Base-by-base conservation (phyloP, 2,113 vertebrate genomes). In the Hydrochoerus hydrochaeris region DNA sequence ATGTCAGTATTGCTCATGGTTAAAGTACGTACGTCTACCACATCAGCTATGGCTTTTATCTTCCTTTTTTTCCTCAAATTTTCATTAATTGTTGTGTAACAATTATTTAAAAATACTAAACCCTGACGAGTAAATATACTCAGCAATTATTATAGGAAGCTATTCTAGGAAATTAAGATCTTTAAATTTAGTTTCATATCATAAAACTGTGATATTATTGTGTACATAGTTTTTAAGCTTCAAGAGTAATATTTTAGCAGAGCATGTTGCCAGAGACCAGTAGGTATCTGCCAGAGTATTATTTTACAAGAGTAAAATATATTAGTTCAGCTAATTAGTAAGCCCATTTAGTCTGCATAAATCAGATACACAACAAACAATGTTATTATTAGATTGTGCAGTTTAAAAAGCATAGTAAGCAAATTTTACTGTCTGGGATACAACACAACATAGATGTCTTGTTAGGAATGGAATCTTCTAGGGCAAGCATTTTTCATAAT, bases 61-160 rank as follows among this genome's bases (percentile, higher is more conserved):
- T 28, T 26, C n/a, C 49, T 83, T 82, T 86, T 58, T 52, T 28
- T 88, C 24, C 5, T 67, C 11, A 93, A 32, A 49, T 49, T 85
- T 96, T 95, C 14, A 28, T 60, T 92, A 91, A 81, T 46, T 91
- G 92, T 92, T 92, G 63, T 91, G 3, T 92, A 58, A 58, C 57
- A 93, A 88, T 49, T 11, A 7, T 54, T 57, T 24, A 13, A 96
- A 78, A 77, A 54, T 58, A 67, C 14, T 60, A 12, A 49, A 63
- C 10, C 44, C 2, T 82, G 62, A 92, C 13, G 11, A 73, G 20
- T 60, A 92, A 89, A 44, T 94, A 69, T 94, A 24, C 26, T 57
- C 75, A 60, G n/a, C 11, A 60, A 22, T 95, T 44, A 83, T 63
- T 82, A 8, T 49, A 49, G 11, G 2, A 14, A 35, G 2, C 24